Base-by-base conservation (phyloP, 1,140 invertebrate genomes). In the Drosophila dunni region DNA sequence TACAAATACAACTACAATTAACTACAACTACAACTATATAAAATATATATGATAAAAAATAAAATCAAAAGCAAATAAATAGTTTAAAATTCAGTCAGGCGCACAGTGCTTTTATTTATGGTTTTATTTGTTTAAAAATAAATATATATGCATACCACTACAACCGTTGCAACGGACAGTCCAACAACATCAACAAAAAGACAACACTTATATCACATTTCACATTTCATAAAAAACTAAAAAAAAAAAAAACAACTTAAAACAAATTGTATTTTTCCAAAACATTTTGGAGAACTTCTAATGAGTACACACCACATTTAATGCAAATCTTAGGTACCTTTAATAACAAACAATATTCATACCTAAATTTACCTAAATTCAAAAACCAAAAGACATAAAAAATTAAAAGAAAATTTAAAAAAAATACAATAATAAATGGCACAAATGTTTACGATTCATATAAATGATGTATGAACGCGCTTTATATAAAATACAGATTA, bases 271-370 rank as follows among this genome's bases (percentile, higher is more conserved):
- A 40, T 63, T 68, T 57, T 69, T 61, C 42, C 50, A 42, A 68
- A 58, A 51, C 36, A 29, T 51, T 56, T 58, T 58, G 62, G 67
- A 78, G 29, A 48, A 63, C 24, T 63, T 70, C 40, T 13, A 42
- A 42, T 42, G 33, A 53, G 50, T 53, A 53, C 29, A 33, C 56
- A 66, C 60, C 60, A 81, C 64, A 86, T 81, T 71, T 75, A 82
- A 86, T 73, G 83, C 71, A 86, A 88, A 86, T 86, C 83, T 83
- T 86, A 83, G 82, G 82, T 86, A 86, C 82, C 82, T 86, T 86
- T 88, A 67, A 81, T 81, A 82, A 65, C 53, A 71, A 85, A 85
- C 78, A 78, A 84, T 71, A 81, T 78, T 65, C 68, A 80, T 79
- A 57, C 36, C 15, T 54, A 36, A 62, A 54, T 10, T 40, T 56